These are phyloP conservation scores for Oreochromis mossambicus DNA, from an alignment of 2,797 vertebrate species.

Conservation along the genomic window DNA sequence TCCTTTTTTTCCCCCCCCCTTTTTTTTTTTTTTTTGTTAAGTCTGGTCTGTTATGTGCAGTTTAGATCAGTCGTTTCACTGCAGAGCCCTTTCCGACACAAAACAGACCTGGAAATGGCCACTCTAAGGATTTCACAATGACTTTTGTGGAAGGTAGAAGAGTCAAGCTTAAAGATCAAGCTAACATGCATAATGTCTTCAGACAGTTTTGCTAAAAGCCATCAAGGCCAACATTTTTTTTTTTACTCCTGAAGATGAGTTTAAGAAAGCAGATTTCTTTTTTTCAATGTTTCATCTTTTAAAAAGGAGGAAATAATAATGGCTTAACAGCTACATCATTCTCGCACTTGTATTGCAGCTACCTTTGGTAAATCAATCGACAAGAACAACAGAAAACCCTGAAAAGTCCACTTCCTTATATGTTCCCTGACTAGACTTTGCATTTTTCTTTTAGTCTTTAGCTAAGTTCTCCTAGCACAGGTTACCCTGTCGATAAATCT, in stretches of 20 bases:
- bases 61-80: conserved; percentile 68
- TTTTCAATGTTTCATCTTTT: conserved; percentile 62
- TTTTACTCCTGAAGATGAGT: conserved; percentile 9
- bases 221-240: conserved; percentile 55
- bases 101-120: conserved; percentile 63
- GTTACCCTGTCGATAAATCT: conserved; percentile 13
- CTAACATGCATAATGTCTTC: conserved; percentile 81
- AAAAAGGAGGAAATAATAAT: conserved; percentile 70
- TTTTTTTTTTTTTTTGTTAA: not conserved
- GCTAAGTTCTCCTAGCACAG: conserved; percentile 8
- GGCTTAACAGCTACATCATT: conserved; percentile 72
- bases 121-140: conserved; percentile 58
- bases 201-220: conserved; percentile 72
- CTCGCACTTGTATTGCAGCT: conserved; percentile 73
- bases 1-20: not conserved
- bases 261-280: conserved; percentile 5
- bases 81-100: conserved; percentile 76
- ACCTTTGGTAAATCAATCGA: conserved; percentile 79
- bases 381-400: conserved; percentile 63
- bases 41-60: conserved; percentile 71
- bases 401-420: conserved; percentile 56
- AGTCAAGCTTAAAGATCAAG: conserved; percentile 75
- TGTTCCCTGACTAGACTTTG: conserved; percentile 49
- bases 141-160: conserved; percentile 67
- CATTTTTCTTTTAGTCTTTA: conserved; percentile 53